Base-by-base conservation (phyloP, 1,140 invertebrate genomes). In the Lepidurus arcticus region DNA sequence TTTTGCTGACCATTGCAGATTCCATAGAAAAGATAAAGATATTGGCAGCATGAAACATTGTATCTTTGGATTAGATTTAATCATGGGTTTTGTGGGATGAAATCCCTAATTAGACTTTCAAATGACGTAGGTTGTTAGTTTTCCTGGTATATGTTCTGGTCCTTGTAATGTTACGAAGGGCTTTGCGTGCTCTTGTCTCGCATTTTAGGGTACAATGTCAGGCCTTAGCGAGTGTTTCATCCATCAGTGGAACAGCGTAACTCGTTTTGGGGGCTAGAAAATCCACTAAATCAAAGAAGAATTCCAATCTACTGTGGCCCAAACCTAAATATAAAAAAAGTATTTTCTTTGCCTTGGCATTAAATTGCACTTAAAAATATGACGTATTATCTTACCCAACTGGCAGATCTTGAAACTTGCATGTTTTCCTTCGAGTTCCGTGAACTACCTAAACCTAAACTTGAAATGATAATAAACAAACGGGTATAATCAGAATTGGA, bases 101-200 rank as follows among this genome's bases (percentile, higher is more conserved):
- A 65, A 65, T 65, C 53, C 53, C 7, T 65, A 65, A 65, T 65
- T 65, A 65, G 53, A 65, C 53, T 65, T 65, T 65, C 53, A 65
- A 65, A 65, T 65, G 53, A 65, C 53, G 53, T 7, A n/a, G n/a
- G 53, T 65, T 65, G 53, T 65, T 65, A 65, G 8, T 65, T 65
- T 65, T 65, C 4, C 34, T 34, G 34, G 34, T 34, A 13, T 65
- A 13, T 65, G 16, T 65, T 65, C 53, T 9, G 53, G 13, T 65
- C 53, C 53, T 65, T 65, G 53, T 65, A 65, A 65, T 65, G 53
- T 21, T 65, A 65, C n/a, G 53, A 7, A 65, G 53, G 53, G 21
- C 53, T 65, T 65, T 65, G 53, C 53, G 53, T 65, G 53, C 53
- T 65, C 53, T 65, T 65, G 53, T 65, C 53, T 65, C 53, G 21